Evolutionary conservation across 2,113 vertebrate genomes (phyloP), one percentile per base, ranked within the genome.

Genomic region (rabbit (Oryctolagus cuniculus)): DNA sequence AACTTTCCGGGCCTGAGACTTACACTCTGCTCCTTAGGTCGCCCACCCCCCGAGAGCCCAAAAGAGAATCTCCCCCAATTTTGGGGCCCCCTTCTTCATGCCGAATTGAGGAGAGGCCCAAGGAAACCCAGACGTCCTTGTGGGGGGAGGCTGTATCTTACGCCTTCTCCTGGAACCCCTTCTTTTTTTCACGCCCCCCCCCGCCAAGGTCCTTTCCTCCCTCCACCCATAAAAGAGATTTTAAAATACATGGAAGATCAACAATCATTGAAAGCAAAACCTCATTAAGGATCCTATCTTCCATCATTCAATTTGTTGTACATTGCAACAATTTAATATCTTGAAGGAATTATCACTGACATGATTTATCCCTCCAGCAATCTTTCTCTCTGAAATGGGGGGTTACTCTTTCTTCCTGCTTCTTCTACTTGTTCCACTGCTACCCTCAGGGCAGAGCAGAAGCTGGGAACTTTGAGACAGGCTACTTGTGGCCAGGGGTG

Each of bases 1-100:
- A 98, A 98, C 97, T 98, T 98, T 97, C 98, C 44, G 88, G 96
- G 97, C 95, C 97, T 97, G 96, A 96, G 87, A 97, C 97, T 98
- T 98, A 97, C 97, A 98, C 98, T 98, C 97, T 97, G 95, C 96
- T 97, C 96, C 93, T 96, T 96, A 97, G 97, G 95, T 95, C 91
- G 64, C 96, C 96, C 95, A 96, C 96, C 94, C 74, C 92, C 95
- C 83, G 88, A 96, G 94, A 91, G 82, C 94, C 96, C 83, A 74
- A 87, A 92, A 64, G 83, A 95, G 58, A 89, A 82, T 95, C 36
- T 94, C 24, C 69, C 90, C 70, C 95, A 92, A 64, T 95, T 93
- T 87, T 89, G 91, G 89, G 44, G 36, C 58, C 74, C 70, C 44
- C 93, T 82, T 95, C 69, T 86, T 89, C 80, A 93, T 79, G 75